Conservation (phyloP, 2,113 vertebrate genomes). For the Rhynchomys soricoides region DNA sequence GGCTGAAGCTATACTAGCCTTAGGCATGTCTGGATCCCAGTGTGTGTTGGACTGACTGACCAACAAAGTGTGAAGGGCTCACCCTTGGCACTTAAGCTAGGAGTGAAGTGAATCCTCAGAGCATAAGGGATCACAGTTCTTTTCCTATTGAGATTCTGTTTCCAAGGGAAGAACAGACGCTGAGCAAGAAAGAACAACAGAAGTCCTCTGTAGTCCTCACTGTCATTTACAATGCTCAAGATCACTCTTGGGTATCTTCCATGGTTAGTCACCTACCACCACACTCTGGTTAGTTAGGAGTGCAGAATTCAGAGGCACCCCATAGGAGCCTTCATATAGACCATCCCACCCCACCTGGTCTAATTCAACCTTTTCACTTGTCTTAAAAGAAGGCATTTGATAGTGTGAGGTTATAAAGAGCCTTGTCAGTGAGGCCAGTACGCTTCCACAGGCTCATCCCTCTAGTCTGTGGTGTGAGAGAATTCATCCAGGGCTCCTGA, state of each 20-base stretch:
- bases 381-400: not conserved
- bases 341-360: not conserved
- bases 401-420: not conserved
- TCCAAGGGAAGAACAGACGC: not conserved
- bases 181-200: not conserved
- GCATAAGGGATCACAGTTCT: not conserved
- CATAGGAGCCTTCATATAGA: constrained; percentile 4
- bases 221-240: not conserved
- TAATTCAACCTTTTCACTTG: not conserved
- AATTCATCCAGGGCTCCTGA: not conserved
- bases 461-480: not conserved
- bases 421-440: not conserved
- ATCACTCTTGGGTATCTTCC: not conserved
- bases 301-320: not conserved
- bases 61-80: not conserved
- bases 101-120: not conserved
- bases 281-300: not conserved
- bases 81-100: not conserved
- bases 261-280: constrained; percentile 20
- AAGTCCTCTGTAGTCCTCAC: not conserved
- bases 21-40: not conserved
- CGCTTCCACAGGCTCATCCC: not conserved
- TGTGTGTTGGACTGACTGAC: not conserved
- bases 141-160: not conserved
- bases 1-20: not conserved